Evolutionary conservation across 2,113 vertebrate species (phyloP).

Genomic region (Argyrosomus japonicus): DNA sequence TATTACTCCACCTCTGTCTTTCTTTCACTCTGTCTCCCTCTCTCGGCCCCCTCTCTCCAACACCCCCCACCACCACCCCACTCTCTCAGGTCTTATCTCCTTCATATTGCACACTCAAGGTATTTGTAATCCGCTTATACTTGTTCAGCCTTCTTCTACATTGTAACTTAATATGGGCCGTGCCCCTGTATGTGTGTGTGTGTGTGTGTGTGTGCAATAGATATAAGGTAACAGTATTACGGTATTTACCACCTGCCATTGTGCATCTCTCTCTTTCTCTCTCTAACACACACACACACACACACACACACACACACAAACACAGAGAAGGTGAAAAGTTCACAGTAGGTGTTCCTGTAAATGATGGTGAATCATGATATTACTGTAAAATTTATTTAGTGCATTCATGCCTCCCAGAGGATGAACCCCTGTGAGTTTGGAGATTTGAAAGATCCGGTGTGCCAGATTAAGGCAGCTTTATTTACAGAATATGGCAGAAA

Average conservation of each 20-base stretch:
- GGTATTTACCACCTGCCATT: conserved; percentile 59
- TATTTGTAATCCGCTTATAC: conserved; percentile 78
- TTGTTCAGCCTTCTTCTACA: conserved; percentile 71
- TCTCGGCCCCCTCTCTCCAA: conserved; percentile 24
- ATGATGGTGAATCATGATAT: background rate
- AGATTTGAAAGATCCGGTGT: background rate
- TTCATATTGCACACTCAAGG: conserved; percentile 71
- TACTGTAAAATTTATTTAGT: too few relatives aligned
- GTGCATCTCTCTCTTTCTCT: conserved; percentile 8
- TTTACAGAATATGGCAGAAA: too few relatives aligned
- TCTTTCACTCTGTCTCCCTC: conserved; percentile 48
- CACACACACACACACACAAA: conserved; percentile 32
- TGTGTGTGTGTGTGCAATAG: conserved; percentile 43
- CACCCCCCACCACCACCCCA: background rate
- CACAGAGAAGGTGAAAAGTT: conserved; percentile 22
- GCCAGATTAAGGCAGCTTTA: too few relatives aligned
- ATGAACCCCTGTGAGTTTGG: too few relatives aligned
- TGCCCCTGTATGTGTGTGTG: conserved; percentile 31
- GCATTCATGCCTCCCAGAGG: too few relatives aligned
- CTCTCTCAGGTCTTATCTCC: conserved; percentile 66
- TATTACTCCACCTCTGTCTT: conserved; percentile 19
- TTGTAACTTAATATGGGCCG: conserved; percentile 66
- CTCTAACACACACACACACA: conserved; percentile 13
- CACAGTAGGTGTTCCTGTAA: conserved; percentile 16
- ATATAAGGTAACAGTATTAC: conserved; percentile 50